These are phyloP conservation scores for Vandiemenella viatica DNA, from an alignment of 2,888 invertebrate species.

Conservation along the genomic window DNA sequence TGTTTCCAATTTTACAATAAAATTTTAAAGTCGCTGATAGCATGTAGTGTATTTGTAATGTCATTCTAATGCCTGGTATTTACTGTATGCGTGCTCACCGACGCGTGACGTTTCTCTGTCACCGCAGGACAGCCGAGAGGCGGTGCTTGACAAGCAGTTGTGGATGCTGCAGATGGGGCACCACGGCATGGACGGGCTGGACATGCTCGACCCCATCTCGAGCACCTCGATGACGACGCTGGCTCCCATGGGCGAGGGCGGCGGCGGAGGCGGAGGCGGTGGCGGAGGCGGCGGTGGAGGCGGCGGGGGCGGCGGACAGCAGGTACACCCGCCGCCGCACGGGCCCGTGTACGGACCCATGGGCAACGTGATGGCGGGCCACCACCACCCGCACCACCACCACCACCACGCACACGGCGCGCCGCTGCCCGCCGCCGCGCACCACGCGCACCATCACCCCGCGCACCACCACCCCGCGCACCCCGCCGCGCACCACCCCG, in stretches of 20 bases:
- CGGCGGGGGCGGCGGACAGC: conserved; percentile 34
- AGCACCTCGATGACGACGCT: conserved; percentile 80
- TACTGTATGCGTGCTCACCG: too few relatives aligned
- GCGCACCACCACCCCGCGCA: conserved; percentile 33
- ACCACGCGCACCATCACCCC: conserved; percentile 54
- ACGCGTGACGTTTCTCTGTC: too few relatives aligned
- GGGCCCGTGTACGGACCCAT: conserved; percentile 41
- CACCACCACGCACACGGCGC: conserved; percentile 34
- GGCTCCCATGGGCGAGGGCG: conserved; percentile 72
- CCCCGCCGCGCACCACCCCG: conserved; percentile 56
- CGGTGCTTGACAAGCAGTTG: background rate
- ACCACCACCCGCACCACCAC: conserved; percentile 36
- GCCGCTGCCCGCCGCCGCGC: conserved; percentile 33
- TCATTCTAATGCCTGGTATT: too few relatives aligned
- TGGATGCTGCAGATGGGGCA: conserved; percentile 65
- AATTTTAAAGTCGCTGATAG: too few relatives aligned
- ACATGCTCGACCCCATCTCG: conserved; percentile 75
- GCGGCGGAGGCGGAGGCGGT: conserved; percentile 29
- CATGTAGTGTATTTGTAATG: too few relatives aligned
- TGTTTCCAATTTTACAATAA: too few relatives aligned
- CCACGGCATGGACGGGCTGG: conserved; percentile 74
- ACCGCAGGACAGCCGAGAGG: background rate
- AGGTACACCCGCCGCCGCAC: conserved; percentile 60
- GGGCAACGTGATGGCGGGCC: conserved; percentile 37
- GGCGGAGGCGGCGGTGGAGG: conserved; percentile 45